Percentiles rank a stretch among this genome's conserved stretches.
Conservation (phyloP, 1,140 invertebrate genomes). For the Choristoneura fumiferana region DNA sequence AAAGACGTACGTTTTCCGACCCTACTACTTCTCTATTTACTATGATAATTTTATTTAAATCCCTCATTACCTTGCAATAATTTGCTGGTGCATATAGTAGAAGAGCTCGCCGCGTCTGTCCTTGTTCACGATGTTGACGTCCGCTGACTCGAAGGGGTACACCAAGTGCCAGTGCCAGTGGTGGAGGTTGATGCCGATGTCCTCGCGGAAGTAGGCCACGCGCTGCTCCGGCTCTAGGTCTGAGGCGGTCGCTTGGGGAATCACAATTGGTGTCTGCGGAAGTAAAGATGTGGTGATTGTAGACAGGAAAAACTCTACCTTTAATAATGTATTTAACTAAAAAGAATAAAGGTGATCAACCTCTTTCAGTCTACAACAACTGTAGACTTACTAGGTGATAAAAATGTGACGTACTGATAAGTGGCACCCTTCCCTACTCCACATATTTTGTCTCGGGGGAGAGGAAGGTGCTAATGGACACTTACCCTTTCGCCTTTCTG, state of each 20-base stretch:
- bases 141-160: conserved; percentile 84
- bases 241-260: conserved; percentile 85
- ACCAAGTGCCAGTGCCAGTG: conserved; percentile 94
- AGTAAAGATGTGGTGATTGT: not conserved
- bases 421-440: no score
- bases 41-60: no score
- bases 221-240: conserved; percentile 87
- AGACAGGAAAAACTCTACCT: no score
- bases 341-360: no score
- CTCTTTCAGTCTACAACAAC: no score
- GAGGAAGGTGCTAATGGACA: not conserved
- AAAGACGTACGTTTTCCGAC: no score
- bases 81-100: conserved; percentile 89
- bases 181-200: conserved; percentile 86
- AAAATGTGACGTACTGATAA: no score
- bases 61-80: conserved; percentile 78
- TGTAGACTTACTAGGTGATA: no score
- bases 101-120: conserved; percentile 87
- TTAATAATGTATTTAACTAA: no score
- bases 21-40: no score
- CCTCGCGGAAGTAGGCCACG: conserved; percentile 87
- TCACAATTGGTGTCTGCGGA: conserved; percentile 81
- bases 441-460: no score
- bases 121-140: conserved; percentile 81
- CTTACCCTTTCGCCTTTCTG: conserved; percentile 81